Evolutionary conservation across 1,140 invertebrate species (phyloP).

Genomic region (Xylocopa sonorina): DNA sequence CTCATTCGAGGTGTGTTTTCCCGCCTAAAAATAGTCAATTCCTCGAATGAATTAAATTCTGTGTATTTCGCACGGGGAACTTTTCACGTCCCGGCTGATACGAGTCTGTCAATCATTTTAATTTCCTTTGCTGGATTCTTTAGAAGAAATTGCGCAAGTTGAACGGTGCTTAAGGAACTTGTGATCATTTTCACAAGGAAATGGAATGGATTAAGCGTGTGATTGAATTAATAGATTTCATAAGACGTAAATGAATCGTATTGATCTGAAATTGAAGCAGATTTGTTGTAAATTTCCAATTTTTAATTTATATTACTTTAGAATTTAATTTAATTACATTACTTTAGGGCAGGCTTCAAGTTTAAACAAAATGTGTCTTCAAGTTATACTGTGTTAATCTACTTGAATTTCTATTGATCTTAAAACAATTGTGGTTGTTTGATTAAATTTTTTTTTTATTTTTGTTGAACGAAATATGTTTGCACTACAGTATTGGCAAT

Average conservation of each 20-base stretch:
- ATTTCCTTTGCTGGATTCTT: neutral
- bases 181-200: neutral
- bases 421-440: too few species aligned
- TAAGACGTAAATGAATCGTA: too few species aligned
- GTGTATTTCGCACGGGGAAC: neutral
- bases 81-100: neutral
- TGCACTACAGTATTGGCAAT: too few species aligned
- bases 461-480: too few species aligned
- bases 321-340: neutral
- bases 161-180: neutral
- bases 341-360: neutral
- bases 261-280: too few species aligned
- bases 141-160: neutral
- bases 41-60: conserved; percentile 21
- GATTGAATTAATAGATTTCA: too few species aligned
- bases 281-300: too few species aligned
- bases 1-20: neutral
- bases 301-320: neutral
- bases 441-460: too few species aligned
- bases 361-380: neutral
- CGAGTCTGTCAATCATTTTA: neutral
- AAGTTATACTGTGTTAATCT: too few species aligned
- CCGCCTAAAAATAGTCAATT: conserved; percentile 19
- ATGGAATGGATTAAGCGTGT: too few species aligned
- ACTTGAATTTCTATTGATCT: too few species aligned